Conservation (phyloP, 2,113 vertebrate species). For the Tetrax tetrax region DNA sequence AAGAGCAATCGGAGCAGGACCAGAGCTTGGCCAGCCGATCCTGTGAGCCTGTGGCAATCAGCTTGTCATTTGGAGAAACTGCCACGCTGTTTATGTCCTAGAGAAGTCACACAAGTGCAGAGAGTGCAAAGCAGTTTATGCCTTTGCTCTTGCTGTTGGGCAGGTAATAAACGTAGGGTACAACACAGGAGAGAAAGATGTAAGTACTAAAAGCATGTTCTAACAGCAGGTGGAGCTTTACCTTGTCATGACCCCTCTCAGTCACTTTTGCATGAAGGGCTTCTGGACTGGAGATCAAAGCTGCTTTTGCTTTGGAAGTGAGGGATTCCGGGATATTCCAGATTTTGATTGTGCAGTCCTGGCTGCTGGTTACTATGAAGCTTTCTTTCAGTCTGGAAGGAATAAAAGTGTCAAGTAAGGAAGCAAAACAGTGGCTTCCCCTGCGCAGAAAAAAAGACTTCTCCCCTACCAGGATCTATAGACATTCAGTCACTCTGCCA, state of each 20-base stretch:
- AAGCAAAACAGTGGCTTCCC: not conserved
- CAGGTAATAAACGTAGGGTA: accelerated
- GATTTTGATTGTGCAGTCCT: constrained; percentile 93
- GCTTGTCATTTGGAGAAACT: constrained; percentile 92
- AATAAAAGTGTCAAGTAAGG: not conserved
- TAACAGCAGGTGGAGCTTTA: not conserved
- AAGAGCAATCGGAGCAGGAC: constrained; percentile 76
- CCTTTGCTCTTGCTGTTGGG: not conserved
- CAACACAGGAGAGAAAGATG: not conserved
- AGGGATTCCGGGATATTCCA: constrained; percentile 85
- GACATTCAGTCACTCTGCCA: not conserved
- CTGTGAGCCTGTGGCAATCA: constrained; percentile 93
- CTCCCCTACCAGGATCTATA: not conserved
- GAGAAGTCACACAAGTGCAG: not conserved
- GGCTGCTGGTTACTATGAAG: constrained; percentile 91
- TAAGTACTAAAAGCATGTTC: too few species aligned
- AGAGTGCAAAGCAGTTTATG: not conserved
- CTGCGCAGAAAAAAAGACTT: not conserved
- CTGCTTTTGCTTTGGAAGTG: constrained; percentile 14
- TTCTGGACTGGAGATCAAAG: not conserved
- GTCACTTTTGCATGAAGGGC: constrained; percentile 79
- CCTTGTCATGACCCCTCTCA: constrained; percentile 90
- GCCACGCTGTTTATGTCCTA: constrained; percentile 94
- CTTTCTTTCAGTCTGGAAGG: constrained; percentile 83
- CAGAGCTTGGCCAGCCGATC: constrained; percentile 93